These are phyloP conservation scores for Leptinotarsa undecemlineata DNA, from an alignment of 1,140 invertebrate genomes.

Conservation along the genomic window DNA sequence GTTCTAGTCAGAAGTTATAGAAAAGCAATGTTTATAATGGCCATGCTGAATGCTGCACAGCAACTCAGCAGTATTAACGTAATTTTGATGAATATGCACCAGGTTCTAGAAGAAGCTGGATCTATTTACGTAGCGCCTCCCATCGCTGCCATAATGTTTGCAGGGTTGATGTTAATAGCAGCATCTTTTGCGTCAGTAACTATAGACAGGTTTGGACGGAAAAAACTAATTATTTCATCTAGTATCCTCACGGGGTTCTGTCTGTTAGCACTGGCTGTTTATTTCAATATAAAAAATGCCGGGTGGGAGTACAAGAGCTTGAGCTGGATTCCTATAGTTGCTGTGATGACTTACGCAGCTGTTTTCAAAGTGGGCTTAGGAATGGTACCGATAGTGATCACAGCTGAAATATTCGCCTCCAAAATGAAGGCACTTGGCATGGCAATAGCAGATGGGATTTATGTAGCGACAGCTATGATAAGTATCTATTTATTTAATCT, in stretches of 20 bases:
- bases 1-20: conserved; percentile 43
- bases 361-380: conserved; percentile 45
- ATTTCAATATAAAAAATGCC: conserved; percentile 43
- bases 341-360: conserved; percentile 42
- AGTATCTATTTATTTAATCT: conserved; percentile 69
- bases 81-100: conserved; percentile 62
- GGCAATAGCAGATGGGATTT: conserved; percentile 46
- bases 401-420: conserved; percentile 68
- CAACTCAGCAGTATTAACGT: conserved; percentile 50
- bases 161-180: conserved; percentile 48
- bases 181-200: conserved; percentile 47
- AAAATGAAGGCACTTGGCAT: conserved; percentile 60
- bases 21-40: conserved; percentile 45
- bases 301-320: conserved; percentile 29
- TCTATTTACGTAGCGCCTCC: conserved; percentile 42
- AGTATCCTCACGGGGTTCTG: conserved; percentile 34
- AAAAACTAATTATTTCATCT: conserved; percentile 53
- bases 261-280: conserved; percentile 38
- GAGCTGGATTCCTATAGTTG: conserved; percentile 43
- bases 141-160: conserved; percentile 54
- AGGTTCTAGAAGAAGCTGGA: conserved; percentile 56
- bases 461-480: conserved; percentile 60
- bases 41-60: conserved; percentile 43
- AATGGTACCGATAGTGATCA: conserved; percentile 72
- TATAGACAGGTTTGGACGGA: conserved; percentile 57